A percentile compares a stretch with the other conserved stretches of the same genome.
Conservation (phyloP, 2,888 invertebrate genomes). For the Patella caerulea region DNA sequence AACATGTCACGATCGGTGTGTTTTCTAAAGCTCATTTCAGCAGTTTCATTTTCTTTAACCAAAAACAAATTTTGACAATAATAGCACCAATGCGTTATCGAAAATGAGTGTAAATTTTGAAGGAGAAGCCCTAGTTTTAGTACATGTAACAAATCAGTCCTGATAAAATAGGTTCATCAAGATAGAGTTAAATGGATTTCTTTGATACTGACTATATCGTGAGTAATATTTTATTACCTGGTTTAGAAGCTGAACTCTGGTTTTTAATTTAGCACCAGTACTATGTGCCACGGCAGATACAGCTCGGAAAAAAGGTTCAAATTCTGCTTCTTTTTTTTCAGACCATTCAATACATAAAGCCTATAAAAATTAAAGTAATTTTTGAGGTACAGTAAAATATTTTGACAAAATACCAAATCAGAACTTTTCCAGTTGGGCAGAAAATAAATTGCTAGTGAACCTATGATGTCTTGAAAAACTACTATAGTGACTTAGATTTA, state of each 20-base stretch:
- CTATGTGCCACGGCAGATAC: slow-evolving; percentile 69
- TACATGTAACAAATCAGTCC: no score
- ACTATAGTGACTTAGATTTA: slow-evolving; percentile 34
- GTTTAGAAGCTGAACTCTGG: slow-evolving; percentile 66
- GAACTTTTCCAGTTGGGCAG: neutral
- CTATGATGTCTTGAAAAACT: neutral
- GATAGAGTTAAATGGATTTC: no score
- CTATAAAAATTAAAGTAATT: slow-evolving; percentile 39
- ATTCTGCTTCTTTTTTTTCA: slow-evolving; percentile 64
- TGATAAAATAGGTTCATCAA: no score
- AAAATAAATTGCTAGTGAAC: neutral
- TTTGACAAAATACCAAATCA: neutral
- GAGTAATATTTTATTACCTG: slow-evolving; percentile 52
- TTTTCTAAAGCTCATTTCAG: no score
- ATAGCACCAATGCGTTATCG: no score
- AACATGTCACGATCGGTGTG: no score
- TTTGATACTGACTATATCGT: no score
- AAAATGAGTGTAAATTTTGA: no score
- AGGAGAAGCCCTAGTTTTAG: no score
- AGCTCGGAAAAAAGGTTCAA: slow-evolving; percentile 64
- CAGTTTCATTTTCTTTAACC: no score
- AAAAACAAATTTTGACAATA: no score
- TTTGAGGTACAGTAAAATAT: slow-evolving; percentile 4
- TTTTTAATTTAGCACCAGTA: slow-evolving; percentile 67
- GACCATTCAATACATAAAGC: slow-evolving; percentile 67